Base-by-base conservation (phyloP, 1,140 invertebrate species). In the Zaprionus gabonicus region DNA sequence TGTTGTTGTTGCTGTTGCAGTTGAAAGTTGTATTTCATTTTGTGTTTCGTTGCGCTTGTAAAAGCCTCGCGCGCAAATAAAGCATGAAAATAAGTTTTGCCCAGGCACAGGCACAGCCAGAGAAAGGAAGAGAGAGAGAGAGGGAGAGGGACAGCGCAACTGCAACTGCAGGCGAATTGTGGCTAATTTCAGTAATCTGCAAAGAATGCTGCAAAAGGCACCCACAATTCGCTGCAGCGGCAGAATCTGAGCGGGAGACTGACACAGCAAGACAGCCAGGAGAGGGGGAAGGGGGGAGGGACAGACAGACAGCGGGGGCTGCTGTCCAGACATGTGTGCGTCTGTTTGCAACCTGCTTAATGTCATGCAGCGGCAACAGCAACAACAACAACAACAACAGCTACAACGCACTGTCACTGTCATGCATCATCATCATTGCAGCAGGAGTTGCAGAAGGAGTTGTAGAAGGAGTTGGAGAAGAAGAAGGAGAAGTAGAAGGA, bases 341-440 rank as follows among this genome's bases (percentile, higher is more conserved):
- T 88, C 84, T 90, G 84, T 88, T 88, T 90, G 84, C 84, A 88
- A 90, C 83, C 87, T 88, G 84, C 85, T 88, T 88, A 88, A 90
- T 88, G 84, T 87, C 84, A 87, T 74, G 69, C 63, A 71, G 70
- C 82, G 80, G 60, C 77, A 83, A 38, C 81, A 80, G 44, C 80
- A 78, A 28, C 74, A 71, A 13, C 75, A 78, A 38, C 75, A 78
- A 38, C 56, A 76, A 25, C 65, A 81, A 25, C 68, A 20, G 20
- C 78, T 71, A 78, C 85, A 88, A 86, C 83, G 85, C 85, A 90
- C 84, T 88, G 84, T 88, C 84, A 88, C 84, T 88, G 84, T 88
- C 84, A 88, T 87, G 84, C 82, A 85, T 85, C 82, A 85, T 85
- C 82, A 85, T 85, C 82, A 70, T 68, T 81, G 79, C 67, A 69